phyloP scores from a whole-genome alignment of 2,888 invertebrate genomes.

The Bursaphelenchus okinawaensis region DNA sequence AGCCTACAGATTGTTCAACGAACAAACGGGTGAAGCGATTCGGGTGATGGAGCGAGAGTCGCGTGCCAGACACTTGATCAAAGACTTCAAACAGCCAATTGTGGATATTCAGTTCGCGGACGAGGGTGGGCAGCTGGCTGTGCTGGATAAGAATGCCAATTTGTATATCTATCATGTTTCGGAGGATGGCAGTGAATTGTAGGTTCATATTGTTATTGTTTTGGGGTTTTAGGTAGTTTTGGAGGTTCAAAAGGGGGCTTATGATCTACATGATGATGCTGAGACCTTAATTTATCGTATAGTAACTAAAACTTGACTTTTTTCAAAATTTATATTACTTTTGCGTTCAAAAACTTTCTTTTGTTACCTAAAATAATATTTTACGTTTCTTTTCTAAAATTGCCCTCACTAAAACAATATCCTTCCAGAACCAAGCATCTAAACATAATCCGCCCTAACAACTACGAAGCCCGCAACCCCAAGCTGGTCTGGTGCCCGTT shows the following conservation, averaged over 20 bases:
- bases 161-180: conserved; percentile 44
- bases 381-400: too few species aligned
- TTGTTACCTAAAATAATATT: too few species aligned
- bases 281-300: too few species aligned
- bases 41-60: conserved; percentile 31
- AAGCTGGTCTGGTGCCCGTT: conserved; percentile 51
- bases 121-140: conserved; percentile 43
- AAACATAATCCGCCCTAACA: conserved; percentile 32
- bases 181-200: conserved; percentile 25
- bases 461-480: conserved; percentile 17
- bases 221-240: background rate
- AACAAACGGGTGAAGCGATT: conserved; percentile 33
- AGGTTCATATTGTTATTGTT: background rate
- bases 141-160: conserved; percentile 41
- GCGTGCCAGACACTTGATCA: conserved; percentile 40
- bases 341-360: too few species aligned
- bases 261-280: too few species aligned
- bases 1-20: conserved; percentile 41
- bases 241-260: background rate
- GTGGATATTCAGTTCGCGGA: conserved; percentile 48
- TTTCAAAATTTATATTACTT: too few species aligned
- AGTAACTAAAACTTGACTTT: too few species aligned
- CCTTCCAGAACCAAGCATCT: conserved; percentile 33
- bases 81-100: conserved; percentile 38
- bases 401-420: conserved; percentile 2